phyloP scores from a whole-genome alignment of 2,113 vertebrate genomes.

The Sturnus vulgaris region DNA sequence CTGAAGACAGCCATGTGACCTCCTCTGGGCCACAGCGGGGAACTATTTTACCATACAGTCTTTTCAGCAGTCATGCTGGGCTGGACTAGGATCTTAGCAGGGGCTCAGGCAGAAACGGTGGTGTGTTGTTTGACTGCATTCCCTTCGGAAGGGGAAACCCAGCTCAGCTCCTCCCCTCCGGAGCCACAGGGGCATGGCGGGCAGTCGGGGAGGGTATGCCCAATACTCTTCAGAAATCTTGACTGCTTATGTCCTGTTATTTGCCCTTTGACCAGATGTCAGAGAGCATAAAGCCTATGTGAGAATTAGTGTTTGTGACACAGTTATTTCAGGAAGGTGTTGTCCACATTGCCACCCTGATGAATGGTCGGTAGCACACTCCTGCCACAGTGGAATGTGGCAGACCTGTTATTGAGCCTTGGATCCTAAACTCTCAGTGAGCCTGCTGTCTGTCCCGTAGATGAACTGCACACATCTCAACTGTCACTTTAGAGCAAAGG shows the following conservation, averaged over 20 bases:
- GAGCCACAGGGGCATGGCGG: too few relatives aligned
- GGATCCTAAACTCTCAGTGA: background rate
- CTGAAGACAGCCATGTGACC: too few relatives aligned
- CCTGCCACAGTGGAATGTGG: background rate
- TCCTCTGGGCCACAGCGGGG: too few relatives aligned
- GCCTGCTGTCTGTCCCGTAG: background rate
- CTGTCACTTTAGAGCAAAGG: background rate
- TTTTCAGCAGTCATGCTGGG: too few relatives aligned
- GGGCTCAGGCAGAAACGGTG: too few relatives aligned
- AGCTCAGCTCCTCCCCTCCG: too few relatives aligned
- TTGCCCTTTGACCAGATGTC: background rate
- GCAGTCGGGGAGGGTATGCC: too few relatives aligned
- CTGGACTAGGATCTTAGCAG: too few relatives aligned
- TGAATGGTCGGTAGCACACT: background rate
- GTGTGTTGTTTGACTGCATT: too few relatives aligned
- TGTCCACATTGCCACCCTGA: background rate
- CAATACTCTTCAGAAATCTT: background rate
- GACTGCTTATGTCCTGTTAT: background rate
- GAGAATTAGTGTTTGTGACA: background rate
- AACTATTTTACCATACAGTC: too few relatives aligned
- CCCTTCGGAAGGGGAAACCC: too few relatives aligned
- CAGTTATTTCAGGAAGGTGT: background rate
- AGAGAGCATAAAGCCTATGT: background rate
- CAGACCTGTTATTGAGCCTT: background rate
- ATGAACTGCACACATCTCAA: background rate